Evolutionary conservation across 2,113 vertebrate genomes (phyloP).

Genomic region (Apeltes quadracus): DNA sequence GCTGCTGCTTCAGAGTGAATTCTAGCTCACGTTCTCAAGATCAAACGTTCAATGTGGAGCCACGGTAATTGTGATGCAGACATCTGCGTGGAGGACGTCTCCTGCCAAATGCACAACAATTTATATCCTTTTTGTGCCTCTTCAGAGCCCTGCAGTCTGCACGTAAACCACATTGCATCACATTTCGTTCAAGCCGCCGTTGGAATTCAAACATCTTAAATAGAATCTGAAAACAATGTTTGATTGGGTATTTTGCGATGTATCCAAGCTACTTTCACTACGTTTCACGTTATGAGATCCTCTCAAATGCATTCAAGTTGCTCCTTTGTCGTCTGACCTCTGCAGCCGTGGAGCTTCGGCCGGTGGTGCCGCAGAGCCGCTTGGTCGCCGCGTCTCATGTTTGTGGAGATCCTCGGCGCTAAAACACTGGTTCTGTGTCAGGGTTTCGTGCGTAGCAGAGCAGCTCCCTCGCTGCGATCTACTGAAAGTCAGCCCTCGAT

Average conservation of each 20-base stretch:
- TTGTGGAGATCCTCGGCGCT: too few species aligned
- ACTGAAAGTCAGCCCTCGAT: too few species aligned
- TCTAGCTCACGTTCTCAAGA: constrained; percentile 2
- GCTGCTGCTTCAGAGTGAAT: neutral
- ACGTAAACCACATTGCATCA: neutral
- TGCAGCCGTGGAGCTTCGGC: too few species aligned
- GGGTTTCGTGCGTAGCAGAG: too few species aligned
- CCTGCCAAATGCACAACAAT: neutral
- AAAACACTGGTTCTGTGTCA: too few species aligned
- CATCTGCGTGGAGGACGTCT: neutral
- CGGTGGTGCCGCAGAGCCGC: too few species aligned
- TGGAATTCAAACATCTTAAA: neutral
- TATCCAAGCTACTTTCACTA: too few species aligned
- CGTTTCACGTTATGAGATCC: too few species aligned
- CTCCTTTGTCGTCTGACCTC: too few species aligned
- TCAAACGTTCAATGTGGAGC: neutral
- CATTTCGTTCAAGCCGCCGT: neutral
- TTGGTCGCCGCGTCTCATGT: too few species aligned
- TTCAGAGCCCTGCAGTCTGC: neutral
- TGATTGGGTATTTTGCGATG: neutral
- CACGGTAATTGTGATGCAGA: neutral
- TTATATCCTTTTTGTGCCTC: neutral
- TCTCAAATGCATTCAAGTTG: too few species aligned
- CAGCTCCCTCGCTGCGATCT: too few species aligned
- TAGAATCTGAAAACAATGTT: neutral